These are phyloP conservation scores for Parascotia fuliginaria DNA, from an alignment of 2,888 invertebrate genomes.

Conservation along the genomic window DNA sequence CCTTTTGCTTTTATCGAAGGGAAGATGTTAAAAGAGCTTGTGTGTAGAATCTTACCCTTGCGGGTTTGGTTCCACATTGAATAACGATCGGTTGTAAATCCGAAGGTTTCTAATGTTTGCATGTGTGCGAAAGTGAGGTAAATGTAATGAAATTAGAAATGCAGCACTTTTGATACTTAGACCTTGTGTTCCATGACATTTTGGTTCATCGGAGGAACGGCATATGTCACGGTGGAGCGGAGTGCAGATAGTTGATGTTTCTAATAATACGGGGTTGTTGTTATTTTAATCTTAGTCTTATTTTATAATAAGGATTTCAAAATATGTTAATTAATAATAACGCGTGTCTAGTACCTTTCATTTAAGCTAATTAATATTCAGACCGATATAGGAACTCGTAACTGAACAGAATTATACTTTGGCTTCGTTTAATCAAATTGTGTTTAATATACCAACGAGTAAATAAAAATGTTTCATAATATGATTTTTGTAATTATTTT, in stretches of 20 bases:
- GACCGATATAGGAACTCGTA: constrained; percentile 74
- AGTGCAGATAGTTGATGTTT: constrained; percentile 58
- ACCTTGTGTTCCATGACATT: constrained; percentile 49
- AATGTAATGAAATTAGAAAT: constrained; percentile 45
- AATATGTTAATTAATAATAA: constrained; percentile 73
- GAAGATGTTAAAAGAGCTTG: constrained; percentile 1
- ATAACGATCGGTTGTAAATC: constrained; percentile 41
- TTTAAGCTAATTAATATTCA: constrained; percentile 76
- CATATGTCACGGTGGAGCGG: background rate
- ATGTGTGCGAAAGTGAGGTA: constrained; percentile 47
- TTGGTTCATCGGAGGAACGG: constrained; percentile 25
- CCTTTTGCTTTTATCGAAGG: constrained; percentile 19
- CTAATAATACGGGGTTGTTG: constrained; percentile 77
- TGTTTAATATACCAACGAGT: constrained; percentile 83
- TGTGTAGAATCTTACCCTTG: constrained; percentile 9
- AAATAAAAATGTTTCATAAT: constrained; percentile 84
- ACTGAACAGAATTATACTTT: constrained; percentile 70
- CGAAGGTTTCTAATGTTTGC: constrained; percentile 59
- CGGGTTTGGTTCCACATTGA: constrained; percentile 42
- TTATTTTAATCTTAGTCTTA: constrained; percentile 81
- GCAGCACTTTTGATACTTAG: constrained; percentile 63
- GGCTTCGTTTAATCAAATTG: constrained; percentile 83
- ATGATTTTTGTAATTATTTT: constrained; percentile 86
- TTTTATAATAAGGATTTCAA: constrained; percentile 75
- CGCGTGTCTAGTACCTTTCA: constrained; percentile 75